Conservation (phyloP, 2,888 invertebrate genomes). For the Tubulanus polymorphus region DNA sequence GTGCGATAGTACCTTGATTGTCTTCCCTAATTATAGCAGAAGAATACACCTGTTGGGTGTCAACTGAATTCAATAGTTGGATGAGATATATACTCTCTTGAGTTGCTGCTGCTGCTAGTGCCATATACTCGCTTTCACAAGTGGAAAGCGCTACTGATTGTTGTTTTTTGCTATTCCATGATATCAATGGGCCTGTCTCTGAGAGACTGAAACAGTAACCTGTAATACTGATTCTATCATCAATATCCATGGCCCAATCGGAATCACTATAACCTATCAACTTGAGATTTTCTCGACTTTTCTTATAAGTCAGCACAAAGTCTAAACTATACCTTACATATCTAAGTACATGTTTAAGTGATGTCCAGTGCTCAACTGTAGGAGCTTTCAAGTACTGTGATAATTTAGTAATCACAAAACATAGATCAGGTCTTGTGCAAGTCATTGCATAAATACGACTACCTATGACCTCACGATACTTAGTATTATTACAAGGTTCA, state of each 20-base stretch:
- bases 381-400: background rate
- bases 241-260: too few species aligned
- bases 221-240: too few species aligned
- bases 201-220: too few species aligned
- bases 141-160: too few species aligned
- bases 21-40: too few species aligned
- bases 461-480: slow-evolving; percentile 3
- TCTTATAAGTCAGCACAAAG: background rate
- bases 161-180: too few species aligned
- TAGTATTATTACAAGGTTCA: background rate
- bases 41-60: too few species aligned
- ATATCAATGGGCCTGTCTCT: too few species aligned
- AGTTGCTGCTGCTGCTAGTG: background rate
- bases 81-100: background rate
- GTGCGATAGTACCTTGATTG: too few species aligned
- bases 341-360: background rate
- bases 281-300: too few species aligned
- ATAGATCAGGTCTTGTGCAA: slow-evolving; percentile 1
- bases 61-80: background rate
- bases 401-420: background rate
- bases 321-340: background rate
- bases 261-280: background rate
- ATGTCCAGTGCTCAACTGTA: background rate
- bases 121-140: too few species aligned
- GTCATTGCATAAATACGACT: too few species aligned